Conservation (phyloP, 2,888 invertebrate species). For the Caenorhabditis afra region DNA sequence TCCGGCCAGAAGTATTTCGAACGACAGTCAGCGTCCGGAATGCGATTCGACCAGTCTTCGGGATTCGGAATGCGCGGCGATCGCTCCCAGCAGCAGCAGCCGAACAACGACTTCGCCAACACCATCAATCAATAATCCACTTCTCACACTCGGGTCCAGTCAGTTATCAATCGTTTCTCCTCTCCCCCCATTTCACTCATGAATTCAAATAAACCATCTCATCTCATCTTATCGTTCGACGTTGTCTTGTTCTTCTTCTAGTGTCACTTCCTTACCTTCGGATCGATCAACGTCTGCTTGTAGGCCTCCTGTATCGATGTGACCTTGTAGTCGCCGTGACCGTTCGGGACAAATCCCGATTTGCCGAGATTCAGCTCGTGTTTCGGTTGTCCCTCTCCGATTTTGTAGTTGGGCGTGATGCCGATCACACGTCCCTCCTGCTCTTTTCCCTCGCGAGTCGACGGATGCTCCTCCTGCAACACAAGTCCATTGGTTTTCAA, state of each 20-base stretch:
- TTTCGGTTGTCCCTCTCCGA: slow-evolving; percentile 71
- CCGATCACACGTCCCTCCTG: slow-evolving; percentile 68
- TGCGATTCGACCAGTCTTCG: slow-evolving; percentile 47
- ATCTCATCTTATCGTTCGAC: slow-evolving; percentile 12
- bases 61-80: slow-evolving; percentile 48
- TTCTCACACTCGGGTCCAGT: slow-evolving; percentile 23
- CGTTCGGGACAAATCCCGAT: slow-evolving; percentile 69
- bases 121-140: slow-evolving; percentile 8
- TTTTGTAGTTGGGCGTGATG: slow-evolving; percentile 78
- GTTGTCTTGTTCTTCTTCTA: neutral
- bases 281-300: slow-evolving; percentile 80
- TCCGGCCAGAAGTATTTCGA: slow-evolving; percentile 33
- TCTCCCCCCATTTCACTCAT: neutral
- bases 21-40: slow-evolving; percentile 13
- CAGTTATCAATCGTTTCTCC: slow-evolving; percentile 15
- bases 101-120: slow-evolving; percentile 4
- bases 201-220: neutral
- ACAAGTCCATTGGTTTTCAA: too few relatives aligned
- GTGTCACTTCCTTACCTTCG: slow-evolving; percentile 76
- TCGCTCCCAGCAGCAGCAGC: neutral
- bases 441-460: slow-evolving; percentile 66
- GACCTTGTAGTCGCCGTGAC: slow-evolving; percentile 78
- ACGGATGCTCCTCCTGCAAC: slow-evolving; percentile 71
- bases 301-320: slow-evolving; percentile 77
- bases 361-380: slow-evolving; percentile 67